Evolutionary conservation across 1,140 invertebrate species (phyloP).

Genomic region (Panagrolaimus sp.): DNA sequence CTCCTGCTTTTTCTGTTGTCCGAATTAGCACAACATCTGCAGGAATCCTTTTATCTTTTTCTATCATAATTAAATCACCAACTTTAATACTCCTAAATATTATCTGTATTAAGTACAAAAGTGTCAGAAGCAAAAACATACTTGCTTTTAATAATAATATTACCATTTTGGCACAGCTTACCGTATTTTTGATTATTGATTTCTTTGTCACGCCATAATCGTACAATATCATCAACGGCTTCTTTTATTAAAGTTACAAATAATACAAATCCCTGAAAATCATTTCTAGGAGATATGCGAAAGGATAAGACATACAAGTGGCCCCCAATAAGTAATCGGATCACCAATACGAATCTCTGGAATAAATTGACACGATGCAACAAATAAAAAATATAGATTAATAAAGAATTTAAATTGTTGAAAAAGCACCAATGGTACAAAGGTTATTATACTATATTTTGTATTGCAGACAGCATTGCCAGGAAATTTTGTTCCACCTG

Average conservation of each 20-base stretch:
- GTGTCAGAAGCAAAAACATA: constrained; percentile 54
- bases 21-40: constrained; percentile 90
- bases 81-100: constrained; percentile 51
- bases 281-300: too few species aligned
- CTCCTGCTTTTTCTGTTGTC: constrained; percentile 85
- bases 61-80: constrained; percentile 55
- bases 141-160: constrained; percentile 63
- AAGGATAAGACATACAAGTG: constrained; percentile 74
- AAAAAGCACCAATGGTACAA: constrained; percentile 89
- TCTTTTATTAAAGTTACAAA: constrained; percentile 89
- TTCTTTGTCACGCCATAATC: constrained; percentile 84
- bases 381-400: constrained; percentile 99
- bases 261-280: constrained; percentile 78
- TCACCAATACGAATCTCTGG: constrained; percentile 91
- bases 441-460: constrained; percentile 96
- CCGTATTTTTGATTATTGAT: constrained; percentile 79
- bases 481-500: constrained; percentile 69
- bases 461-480: constrained; percentile 95
- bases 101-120: constrained; percentile 6
- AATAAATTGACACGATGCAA: constrained; percentile 90
- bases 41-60: constrained; percentile 79
- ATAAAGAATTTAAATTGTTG: constrained; percentile 99
- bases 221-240: constrained; percentile 86
- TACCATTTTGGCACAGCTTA: constrained; percentile 64
- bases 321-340: constrained; percentile 98